These are phyloP conservation scores for Glandiceps talaboti DNA, from an alignment of 53 echinoderm and acorn worm species.

Conservation along the genomic window DNA sequence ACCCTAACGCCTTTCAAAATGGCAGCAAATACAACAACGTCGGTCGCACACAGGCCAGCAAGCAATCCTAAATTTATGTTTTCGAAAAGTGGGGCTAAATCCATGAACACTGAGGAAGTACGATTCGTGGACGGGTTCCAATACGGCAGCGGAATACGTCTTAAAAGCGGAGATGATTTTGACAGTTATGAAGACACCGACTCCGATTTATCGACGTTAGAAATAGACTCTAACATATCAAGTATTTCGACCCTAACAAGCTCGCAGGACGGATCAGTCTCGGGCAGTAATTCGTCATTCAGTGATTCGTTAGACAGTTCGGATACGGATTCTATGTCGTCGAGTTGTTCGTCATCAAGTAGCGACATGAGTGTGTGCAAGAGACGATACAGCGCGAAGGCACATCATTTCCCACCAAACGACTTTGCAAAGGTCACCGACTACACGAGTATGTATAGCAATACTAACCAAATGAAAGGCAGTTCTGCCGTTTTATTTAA, in stretches of 20 bases:
- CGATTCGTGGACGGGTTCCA: constrained; percentile 29
- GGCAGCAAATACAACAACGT: neutral
- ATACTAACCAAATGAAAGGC: neutral
- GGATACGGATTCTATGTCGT: neutral
- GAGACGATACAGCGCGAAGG: neutral
- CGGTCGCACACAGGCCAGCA: neutral
- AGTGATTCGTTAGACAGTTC: neutral
- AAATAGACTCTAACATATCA: constrained; percentile 45
- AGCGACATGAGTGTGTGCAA: neutral
- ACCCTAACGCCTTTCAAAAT: neutral
- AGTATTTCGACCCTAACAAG: neutral
- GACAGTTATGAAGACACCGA: constrained; percentile 20
- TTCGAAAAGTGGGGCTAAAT: neutral
- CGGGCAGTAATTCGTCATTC: neutral
- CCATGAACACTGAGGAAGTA: neutral
- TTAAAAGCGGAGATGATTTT: neutral
- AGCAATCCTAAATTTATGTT: neutral
- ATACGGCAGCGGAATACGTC: constrained; percentile 14
- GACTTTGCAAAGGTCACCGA: neutral
- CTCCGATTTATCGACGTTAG: constrained; percentile 31
- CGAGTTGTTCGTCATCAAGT: neutral
- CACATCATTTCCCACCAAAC: neutral
- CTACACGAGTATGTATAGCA: neutral
- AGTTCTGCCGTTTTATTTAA: neutral
- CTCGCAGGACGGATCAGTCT: neutral